phyloP scores from a whole-genome alignment of 2,888 invertebrate species.

The Chymomyza caudatula region DNA sequence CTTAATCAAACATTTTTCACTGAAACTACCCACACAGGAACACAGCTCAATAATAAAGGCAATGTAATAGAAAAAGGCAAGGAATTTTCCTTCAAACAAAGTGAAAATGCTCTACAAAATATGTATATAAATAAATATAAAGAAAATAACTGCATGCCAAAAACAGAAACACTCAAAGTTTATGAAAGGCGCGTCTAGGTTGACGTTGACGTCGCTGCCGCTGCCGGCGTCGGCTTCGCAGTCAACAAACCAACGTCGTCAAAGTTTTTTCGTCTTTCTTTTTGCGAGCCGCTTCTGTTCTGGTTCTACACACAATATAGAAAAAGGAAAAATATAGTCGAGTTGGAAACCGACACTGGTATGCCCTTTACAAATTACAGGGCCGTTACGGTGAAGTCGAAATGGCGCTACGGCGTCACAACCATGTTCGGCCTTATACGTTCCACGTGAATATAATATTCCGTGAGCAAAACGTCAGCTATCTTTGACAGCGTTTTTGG shows the following conservation, averaged over 20 bases:
- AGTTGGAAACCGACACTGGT: no score
- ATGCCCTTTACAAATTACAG: no score
- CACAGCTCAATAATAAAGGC: constrained; percentile 12
- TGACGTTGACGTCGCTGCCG: constrained; percentile 27
- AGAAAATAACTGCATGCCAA: constrained; percentile 68
- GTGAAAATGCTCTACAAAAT: constrained; percentile 45
- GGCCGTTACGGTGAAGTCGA: no score
- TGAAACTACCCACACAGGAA: constrained; percentile 12
- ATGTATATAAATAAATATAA: constrained; percentile 59
- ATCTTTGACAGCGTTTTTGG: no score
- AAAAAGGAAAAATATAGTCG: no score
- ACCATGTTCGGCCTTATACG: no score
- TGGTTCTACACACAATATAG: not conserved
- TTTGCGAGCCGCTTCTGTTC: not conserved
- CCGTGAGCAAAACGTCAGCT: no score
- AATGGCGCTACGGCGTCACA: no score
- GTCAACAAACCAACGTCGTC: constrained; percentile 26
- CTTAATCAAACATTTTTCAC: not conserved
- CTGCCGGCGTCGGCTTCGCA: constrained; percentile 21
- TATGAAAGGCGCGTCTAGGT: constrained; percentile 65
- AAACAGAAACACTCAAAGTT: constrained; percentile 70
- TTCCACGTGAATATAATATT: no score
- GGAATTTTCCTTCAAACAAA: constrained; percentile 5
- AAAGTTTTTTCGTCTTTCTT: constrained; percentile 47
- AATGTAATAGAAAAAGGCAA: not conserved